Base-by-base conservation (phyloP, 2,888 invertebrate genomes). In the Micoletzkya japonica region DNA sequence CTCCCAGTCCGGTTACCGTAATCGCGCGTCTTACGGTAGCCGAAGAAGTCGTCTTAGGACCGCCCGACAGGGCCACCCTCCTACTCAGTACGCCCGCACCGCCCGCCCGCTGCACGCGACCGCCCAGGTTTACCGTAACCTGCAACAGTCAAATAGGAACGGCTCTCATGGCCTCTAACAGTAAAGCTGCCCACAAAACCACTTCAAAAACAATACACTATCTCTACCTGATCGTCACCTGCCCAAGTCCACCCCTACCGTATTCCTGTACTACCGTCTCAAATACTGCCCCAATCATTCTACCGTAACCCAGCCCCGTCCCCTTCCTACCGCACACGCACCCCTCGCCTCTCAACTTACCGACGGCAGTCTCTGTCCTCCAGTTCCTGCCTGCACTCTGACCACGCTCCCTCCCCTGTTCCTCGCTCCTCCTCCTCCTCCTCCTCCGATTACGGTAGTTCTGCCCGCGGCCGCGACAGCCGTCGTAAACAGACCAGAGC, bases 381-480 rank as follows among this genome's bases (percentile, higher is more conserved):
- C 32, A 20, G n/a, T 49, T 63, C 32, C 63, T 63, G 36, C 49
- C 28, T 50, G 36, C 1, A 50, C 30, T 63, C 63, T 49, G 26
- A 50, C 63, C 6, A 63, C 63, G 32, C 49, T 49, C 49, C 49
- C 20, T 57, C 17, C 7, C 26, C 32, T 63, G 49, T 63, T 49
- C 34, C 63, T 49, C 37, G 26, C 28, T 4, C 32, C 32, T 3
- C 32, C 34, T 7, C 49, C 32, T 50, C 49, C 63, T 24, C 10
- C 6, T 24, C n/a, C n/a, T n/a, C n/a, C n/a, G n/a, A n/a, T n/a
- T n/a, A n/a, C n/a, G n/a, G n/a, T n/a, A n/a, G n/a, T n/a, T n/a
- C n/a, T n/a, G n/a, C 60, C 60, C 10, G 63, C 63, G 26, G 37
- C 63, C 30, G 63, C 63, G n/a, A 63, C 32, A 6, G 63, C 63